Evolutionary conservation across 2,797 vertebrate species (phyloP).

Genomic region (Taeniopygia guttata): DNA sequence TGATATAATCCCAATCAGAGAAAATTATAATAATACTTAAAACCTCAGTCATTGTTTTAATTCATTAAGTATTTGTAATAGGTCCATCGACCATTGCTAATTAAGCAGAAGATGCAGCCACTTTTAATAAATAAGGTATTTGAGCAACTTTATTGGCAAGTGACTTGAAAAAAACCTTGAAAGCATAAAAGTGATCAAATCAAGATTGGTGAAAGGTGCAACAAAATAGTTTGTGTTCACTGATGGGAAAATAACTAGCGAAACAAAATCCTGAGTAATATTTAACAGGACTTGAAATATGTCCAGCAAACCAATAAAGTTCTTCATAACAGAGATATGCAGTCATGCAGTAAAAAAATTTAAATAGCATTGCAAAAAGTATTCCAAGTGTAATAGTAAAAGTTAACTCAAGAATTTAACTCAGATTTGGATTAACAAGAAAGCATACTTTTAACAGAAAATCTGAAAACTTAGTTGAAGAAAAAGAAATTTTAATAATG

Average conservation of each 20-base stretch:
- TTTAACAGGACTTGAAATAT: slow-evolving; percentile 25
- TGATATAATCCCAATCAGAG: neutral
- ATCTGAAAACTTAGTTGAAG: neutral
- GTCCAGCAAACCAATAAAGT: slow-evolving; percentile 18
- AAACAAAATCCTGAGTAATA: slow-evolving; percentile 31
- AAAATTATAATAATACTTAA: neutral
- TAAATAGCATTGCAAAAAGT: slow-evolving; percentile 1
- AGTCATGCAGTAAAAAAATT: slow-evolving; percentile 28
- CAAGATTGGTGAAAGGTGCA: neutral
- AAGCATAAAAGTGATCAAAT: slow-evolving; percentile 29
- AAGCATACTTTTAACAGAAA: neutral
- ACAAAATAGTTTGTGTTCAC: slow-evolving; percentile 8
- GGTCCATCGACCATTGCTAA: neutral
- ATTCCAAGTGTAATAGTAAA: neutral
- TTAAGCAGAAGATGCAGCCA: slow-evolving; percentile 31
- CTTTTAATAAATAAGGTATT: slow-evolving; percentile 37
- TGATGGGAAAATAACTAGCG: slow-evolving; percentile 28
- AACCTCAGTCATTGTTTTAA: neutral
- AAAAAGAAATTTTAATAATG: neutral
- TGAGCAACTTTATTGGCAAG: slow-evolving; percentile 26
- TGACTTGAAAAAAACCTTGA: slow-evolving; percentile 24
- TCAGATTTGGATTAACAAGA: neutral
- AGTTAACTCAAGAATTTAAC: neutral
- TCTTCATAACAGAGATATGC: neutral
- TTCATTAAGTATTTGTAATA: neutral